Percentiles rank a stretch among this genome's conserved stretches.
phyloP scores from a whole-genome alignment of 1,140 invertebrate species.

The Homarus americanus region DNA sequence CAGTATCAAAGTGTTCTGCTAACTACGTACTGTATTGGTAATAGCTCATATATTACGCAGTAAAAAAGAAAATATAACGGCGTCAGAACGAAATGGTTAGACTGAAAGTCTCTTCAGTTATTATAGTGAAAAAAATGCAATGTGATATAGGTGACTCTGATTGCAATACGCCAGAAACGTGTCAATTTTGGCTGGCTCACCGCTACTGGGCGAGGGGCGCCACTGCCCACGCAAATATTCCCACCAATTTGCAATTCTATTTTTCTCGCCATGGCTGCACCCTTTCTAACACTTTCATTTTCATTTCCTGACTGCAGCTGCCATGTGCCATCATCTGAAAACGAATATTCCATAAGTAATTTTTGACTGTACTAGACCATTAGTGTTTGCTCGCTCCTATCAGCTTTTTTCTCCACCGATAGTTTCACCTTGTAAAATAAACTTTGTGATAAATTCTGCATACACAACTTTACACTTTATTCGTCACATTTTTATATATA shows the following conservation, averaged over 20 bases:
- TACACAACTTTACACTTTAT: not conserved
- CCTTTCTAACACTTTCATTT: conserved; percentile 4
- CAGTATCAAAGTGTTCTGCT: too few species aligned
- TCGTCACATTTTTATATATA: too few species aligned
- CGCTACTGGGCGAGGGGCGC: too few species aligned
- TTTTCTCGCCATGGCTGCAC: not conserved
- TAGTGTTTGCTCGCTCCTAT: not conserved
- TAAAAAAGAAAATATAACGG: too few species aligned
- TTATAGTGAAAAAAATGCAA: too few species aligned
- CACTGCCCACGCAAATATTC: not conserved
- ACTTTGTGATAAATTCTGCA: not conserved
- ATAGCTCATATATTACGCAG: too few species aligned
- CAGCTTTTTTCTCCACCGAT: not conserved
- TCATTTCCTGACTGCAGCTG: not conserved
- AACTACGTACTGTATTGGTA: too few species aligned
- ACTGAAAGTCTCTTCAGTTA: too few species aligned
- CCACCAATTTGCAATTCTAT: not conserved
- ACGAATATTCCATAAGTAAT: not conserved
- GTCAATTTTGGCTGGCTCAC: too few species aligned
- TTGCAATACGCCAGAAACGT: too few species aligned
- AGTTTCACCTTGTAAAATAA: not conserved
- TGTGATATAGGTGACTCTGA: too few species aligned
- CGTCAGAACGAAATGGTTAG: too few species aligned
- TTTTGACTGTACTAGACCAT: not conserved
- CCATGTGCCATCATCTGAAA: not conserved